These are phyloP conservation scores for Chondrilla cf. caribensis DNA, from an alignment of 37 sponge, comb jelly and placozoan genomes.

Conservation along the genomic window DNA sequence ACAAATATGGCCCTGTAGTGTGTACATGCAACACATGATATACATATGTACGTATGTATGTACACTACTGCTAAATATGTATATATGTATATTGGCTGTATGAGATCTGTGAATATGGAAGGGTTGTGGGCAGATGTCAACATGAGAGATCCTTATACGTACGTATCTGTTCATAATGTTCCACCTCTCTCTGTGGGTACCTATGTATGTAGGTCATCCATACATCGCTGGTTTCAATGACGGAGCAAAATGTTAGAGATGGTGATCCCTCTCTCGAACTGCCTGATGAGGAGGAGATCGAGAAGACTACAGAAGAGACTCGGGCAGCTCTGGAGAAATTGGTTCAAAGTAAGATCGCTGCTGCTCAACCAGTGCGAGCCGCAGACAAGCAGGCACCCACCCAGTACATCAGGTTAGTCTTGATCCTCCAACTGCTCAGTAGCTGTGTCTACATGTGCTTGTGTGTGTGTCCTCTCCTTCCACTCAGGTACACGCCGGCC, in stretches of 20 bases:
- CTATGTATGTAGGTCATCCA: constrained; percentile 91
- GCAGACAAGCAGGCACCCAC: constrained; percentile 86
- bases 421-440: neutral
- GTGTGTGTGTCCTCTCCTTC: neutral
- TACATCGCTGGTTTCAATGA: constrained; percentile 65
- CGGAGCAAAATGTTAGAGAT: constrained; percentile 45
- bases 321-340: constrained; percentile 91
- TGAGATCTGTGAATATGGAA: no score
- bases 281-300: constrained; percentile 97
- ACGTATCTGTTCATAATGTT: no score
- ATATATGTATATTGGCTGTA: no score
- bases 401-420: constrained; percentile 84
- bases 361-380: constrained; percentile 89
- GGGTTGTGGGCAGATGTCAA: no score
- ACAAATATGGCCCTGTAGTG: no score
- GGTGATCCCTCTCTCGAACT: constrained; percentile 66
- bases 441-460: neutral
- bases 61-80: no score
- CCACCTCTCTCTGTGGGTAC: no score
- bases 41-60: no score
- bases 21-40: no score
- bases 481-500: constrained; percentile 86
- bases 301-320: constrained; percentile 94
- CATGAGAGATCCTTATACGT: no score
- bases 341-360: constrained; percentile 87